Evolutionary conservation across 1,140 invertebrate species (phyloP), one percentile per base, ranked within the genome.

Genomic region (Fopius arisanus): DNA sequence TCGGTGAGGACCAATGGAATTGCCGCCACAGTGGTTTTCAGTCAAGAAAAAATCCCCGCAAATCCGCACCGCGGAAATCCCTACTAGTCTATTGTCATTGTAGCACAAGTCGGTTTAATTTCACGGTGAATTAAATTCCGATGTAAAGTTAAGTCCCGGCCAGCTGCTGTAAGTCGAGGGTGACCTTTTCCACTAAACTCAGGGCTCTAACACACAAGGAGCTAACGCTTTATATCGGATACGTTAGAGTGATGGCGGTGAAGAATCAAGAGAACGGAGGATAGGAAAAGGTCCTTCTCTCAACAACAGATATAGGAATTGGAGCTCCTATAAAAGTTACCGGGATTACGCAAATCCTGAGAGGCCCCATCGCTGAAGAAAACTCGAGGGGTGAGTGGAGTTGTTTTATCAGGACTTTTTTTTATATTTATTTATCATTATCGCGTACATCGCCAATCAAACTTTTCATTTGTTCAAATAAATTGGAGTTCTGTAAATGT

Each of bases 111-210:
- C 83, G 78, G 78, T 83, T 85, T 87, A 84, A 86, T 88, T 88
- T 88, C 84, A 87, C 81, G 87, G 87, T 81, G 87, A 87, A 88
- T 88, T 88, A 85, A 86, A 78, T 84, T 76, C 66, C 80, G 81
- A 87, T 84, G 80, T 74, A 77, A 82, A 84, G 82, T 81, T 82
- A 85, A 88, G 83, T 86, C 84, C 28, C 76, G 78, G 79, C 78
- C 83, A 84, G 82, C 83, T 83, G 81, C 78, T 68, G 78, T 80
- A 77, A 79, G 78, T 82, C 79, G 80, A 75, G 69, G 78, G 78
- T 84, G 82, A 84, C 82, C 82, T 83, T 81, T 80, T 76, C 73
- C 79, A 73, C 74, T 73, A 74, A 73, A 73, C 37, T 29, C 63
- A 68, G 31, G 62, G 59, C 12, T 21, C 33, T 48, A 54, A 65